Base-by-base conservation (phyloP, 2,888 invertebrate species). In the Diadegma fenestrale region DNA sequence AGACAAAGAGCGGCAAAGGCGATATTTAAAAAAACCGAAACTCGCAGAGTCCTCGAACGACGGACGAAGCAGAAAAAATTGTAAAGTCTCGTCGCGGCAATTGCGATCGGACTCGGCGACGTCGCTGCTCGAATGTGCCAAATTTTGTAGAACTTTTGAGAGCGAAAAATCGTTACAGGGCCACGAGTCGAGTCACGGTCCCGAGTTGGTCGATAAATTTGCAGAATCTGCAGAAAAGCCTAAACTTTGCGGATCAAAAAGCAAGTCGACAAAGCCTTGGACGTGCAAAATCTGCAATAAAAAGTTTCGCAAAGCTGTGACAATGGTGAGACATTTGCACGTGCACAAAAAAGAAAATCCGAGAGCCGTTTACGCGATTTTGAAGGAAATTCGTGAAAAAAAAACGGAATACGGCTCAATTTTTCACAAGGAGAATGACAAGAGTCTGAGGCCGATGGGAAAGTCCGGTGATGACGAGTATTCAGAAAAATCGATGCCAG, bases 241-340 rank as follows among this genome's bases (percentile, higher is more conserved):
- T 2, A 89, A 90, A 80, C 19, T 87, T 7, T 91, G 91, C 14
- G 84, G 85, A 33, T 75, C 79, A 5, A 89, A 89, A 30, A 87
- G 87, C 2, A 91, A 90, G 82, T 72, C 83, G n/a, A n/a, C n/a
- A 3, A 84, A 89, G 17, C 87, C 89, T 8, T 89, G 90, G 17
- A 79, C 58, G 30, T 93, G 93, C 72, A 89, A 87, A 66, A 92
- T 93, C 76, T 93, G 93, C 45, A 87, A 91, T 8, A 93, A 92
- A 78, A 90, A 79, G 80, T 93, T 93, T 76, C 87, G 90, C 10
- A 93, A 92, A 86, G 86, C 86, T 0, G 89, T 91, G 14, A 92
- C 92, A 3, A 92, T 93, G 92, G 90, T 93, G 2, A 88, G 92
- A 71, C 93, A 93, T 54, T 87, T 93, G 71, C 90, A 92, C 79